These are phyloP conservation scores for Microtus agrestis DNA, from an alignment of 2,797 vertebrate genomes.

Conservation along the genomic window DNA sequence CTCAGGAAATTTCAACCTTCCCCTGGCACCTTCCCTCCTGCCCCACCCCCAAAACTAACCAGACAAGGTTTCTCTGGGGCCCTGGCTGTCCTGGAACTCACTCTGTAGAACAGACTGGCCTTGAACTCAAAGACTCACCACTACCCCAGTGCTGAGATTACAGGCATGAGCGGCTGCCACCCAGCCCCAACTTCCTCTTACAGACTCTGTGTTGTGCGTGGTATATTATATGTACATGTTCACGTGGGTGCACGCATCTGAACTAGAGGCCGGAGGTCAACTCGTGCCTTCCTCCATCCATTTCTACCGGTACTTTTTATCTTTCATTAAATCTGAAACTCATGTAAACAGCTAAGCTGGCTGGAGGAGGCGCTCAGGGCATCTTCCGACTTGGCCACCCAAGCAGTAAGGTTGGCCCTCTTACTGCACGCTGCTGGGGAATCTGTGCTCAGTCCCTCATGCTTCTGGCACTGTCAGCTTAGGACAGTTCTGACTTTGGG, in stretches of 20 bases:
- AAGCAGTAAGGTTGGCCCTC: not conserved
- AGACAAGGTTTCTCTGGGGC: not conserved
- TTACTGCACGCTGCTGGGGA: not conserved
- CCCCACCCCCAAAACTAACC: not conserved
- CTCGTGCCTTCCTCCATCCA: not conserved
- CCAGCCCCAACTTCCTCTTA: not conserved
- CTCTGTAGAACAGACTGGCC: not conserved
- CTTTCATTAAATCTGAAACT: not conserved
- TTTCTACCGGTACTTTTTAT: no score
- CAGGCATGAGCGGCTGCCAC: not conserved
- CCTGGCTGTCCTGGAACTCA: not conserved
- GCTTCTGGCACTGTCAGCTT: not conserved
- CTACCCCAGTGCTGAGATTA: not conserved
- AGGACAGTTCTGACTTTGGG: no score
- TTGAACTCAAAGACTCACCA: not conserved
- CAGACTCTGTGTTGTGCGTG: not conserved
- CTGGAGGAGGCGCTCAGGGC: not conserved
- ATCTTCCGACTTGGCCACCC: not conserved
- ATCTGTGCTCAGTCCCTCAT: not conserved
- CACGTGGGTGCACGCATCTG: no score
- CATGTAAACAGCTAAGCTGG: no score
- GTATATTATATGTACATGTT: not conserved
- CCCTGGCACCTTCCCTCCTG: no score
- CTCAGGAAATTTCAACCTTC: not conserved
- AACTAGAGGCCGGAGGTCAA: not conserved